phyloP scores from a whole-genome alignment of 2,113 vertebrate genomes.

The Elephantulus edwardii region DNA sequence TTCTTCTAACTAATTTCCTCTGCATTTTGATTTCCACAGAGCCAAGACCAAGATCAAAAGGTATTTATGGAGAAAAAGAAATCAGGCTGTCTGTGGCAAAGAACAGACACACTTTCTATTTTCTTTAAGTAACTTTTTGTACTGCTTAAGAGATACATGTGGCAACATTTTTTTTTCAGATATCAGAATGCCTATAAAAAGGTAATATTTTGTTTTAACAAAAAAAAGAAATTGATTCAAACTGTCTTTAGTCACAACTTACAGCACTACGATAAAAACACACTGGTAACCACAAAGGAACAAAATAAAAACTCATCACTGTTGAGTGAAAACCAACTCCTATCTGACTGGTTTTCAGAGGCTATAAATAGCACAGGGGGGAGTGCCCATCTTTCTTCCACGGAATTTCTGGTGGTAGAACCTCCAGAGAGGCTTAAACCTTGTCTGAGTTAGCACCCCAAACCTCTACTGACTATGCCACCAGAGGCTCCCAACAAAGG shows the following conservation, averaged over 20 bases:
- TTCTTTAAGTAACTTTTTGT: slow-evolving; percentile 60
- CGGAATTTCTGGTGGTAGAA: no score
- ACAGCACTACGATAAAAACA: slow-evolving; percentile 60
- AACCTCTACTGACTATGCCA: no score
- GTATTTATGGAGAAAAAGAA: slow-evolving; percentile 53
- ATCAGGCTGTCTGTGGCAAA: slow-evolving; percentile 31
- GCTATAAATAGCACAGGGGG: no score
- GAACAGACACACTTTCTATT: slow-evolving; percentile 57
- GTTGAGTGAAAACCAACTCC: no score
- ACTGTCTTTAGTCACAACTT: slow-evolving; percentile 55
- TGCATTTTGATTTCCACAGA: slow-evolving; percentile 72
- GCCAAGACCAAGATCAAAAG: slow-evolving; percentile 38
- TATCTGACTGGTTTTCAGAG: no score
- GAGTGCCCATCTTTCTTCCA: no score
- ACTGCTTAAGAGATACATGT: slow-evolving; percentile 62
- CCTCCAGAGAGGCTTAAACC: no score
- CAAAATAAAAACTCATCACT: no score
- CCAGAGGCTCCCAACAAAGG: no score
- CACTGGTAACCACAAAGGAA: slow-evolving; percentile 52
- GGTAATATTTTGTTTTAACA: not conserved
- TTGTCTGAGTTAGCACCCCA: no score
- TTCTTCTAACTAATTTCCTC: not conserved
- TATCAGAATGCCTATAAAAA: not conserved
- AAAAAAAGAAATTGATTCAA: slow-evolving; percentile 15
- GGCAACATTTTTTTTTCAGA: slow-evolving; percentile 61